phyloP scores from a whole-genome alignment of 2,797 vertebrate genomes.

The Sciaenops ocellatus region DNA sequence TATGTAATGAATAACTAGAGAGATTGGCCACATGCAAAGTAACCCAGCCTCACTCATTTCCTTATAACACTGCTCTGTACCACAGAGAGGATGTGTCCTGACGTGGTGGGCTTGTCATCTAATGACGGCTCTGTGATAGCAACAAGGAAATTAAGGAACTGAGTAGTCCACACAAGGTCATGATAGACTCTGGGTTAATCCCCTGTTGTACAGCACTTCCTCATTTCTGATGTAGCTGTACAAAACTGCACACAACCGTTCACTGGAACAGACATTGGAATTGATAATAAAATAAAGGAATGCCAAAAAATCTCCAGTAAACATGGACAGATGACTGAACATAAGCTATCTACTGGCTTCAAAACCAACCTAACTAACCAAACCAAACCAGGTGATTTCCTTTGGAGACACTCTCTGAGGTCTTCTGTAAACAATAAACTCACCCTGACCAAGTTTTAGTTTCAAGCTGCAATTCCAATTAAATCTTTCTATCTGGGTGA shows the following conservation, averaged over 20 bases:
- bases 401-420: too few species aligned
- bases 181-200: slow-evolving; percentile 30
- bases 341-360: too few species aligned
- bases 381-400: too few species aligned
- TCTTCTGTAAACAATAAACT: too few species aligned
- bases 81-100: slow-evolving; percentile 24
- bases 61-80: slow-evolving; percentile 6
- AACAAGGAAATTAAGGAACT: slow-evolving; percentile 37
- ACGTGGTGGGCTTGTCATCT: slow-evolving; percentile 5
- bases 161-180: slow-evolving; percentile 1
- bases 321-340: too few species aligned
- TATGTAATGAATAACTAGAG: slow-evolving; percentile 32
- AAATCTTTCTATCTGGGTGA: too few species aligned
- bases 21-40: slow-evolving; percentile 61
- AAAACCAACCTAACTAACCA: too few species aligned
- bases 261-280: background rate
- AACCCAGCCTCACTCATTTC: slow-evolving; percentile 21
- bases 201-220: slow-evolving; percentile 45
- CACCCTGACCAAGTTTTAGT: too few species aligned
- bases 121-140: background rate
- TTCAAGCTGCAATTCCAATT: too few species aligned
- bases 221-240: slow-evolving; percentile 1
- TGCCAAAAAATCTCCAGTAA: background rate
- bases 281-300: slow-evolving; percentile 9
- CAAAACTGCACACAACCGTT: background rate